phyloP scores from a whole-genome alignment of 2,888 invertebrate genomes.

The Lasioglossum zephyrum region DNA sequence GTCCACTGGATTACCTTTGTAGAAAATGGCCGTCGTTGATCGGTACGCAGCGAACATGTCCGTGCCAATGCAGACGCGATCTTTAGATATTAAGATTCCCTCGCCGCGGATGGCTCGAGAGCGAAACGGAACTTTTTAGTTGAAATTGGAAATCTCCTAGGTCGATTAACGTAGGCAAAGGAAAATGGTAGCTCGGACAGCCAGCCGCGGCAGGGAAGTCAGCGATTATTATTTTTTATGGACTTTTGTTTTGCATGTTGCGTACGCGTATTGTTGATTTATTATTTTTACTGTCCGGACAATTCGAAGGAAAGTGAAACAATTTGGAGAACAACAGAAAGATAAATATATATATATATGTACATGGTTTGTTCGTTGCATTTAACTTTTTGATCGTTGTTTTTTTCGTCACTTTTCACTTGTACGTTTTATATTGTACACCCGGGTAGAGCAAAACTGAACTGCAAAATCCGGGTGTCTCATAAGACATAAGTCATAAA shows the following conservation, averaged over 20 bases:
- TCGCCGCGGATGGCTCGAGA: constrained; percentile 42
- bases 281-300: constrained; percentile 70
- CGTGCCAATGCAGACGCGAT: constrained; percentile 49
- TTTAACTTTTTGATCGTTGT: constrained; percentile 57
- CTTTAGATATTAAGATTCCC: constrained; percentile 65
- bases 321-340: constrained; percentile 64
- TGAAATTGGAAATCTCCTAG: background rate
- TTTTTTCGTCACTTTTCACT: constrained; percentile 20
- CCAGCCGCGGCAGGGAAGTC: constrained; percentile 48
- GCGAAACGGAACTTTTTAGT: background rate
- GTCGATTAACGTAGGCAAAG: background rate
- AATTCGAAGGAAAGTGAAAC: constrained; percentile 57
- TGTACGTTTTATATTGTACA: background rate
- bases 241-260: constrained; percentile 74
- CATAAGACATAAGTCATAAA: too few relatives aligned
- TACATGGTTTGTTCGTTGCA: constrained; percentile 73
- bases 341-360: constrained; percentile 71
- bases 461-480: too few relatives aligned
- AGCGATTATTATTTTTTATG: constrained; percentile 72
- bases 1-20: background rate
- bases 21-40: background rate
- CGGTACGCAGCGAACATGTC: constrained; percentile 18
- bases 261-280: constrained; percentile 74
- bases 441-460: too few relatives aligned
- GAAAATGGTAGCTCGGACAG: constrained; percentile 3